Evolutionary conservation across 2,888 invertebrate species (phyloP), one percentile per base, ranked within the genome.

Genomic region (Cinara cedri): DNA sequence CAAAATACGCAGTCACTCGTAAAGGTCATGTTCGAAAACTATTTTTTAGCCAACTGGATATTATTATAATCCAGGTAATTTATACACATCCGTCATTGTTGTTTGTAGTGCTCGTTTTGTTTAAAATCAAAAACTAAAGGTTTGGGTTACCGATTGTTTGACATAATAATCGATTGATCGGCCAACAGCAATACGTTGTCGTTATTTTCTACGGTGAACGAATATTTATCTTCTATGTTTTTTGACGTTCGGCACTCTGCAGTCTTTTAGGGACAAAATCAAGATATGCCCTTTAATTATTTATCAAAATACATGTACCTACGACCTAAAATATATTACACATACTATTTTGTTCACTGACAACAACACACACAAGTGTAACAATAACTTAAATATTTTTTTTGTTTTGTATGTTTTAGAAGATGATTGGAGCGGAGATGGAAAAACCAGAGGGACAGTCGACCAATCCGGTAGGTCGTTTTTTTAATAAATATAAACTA

Each of bases 371-470:
- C 21, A 72, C 72, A 62, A 49, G 49, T 63, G 14, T n/a, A 51
- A 42, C 19, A 26, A 4, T 14, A 72, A 14, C 3, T 14, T 24
- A 62, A 62, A n/a, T 49, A 34, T 54, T 34, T 21, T 24, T 44
- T 42, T 75, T 24, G n/a, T 72, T 81, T 70, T 62, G 54, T 81
- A 84, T 84, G 83, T 88, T 88, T 81, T 87, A 89, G 89, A 89
- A 84, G 89, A 89, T 86, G 89, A 89, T 86, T 89, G 89, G 89
- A 89, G 70, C 51, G 66, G 88, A 85, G 87, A 89, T 83, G 85
- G 86, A 82, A 85, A 87, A 81, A 83, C 84, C 65, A 83, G 83
- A 46, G 82, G 82, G 55, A 81, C 83, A 51, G 82, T 82, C 57
- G 84, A 84, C 65, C 83, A 83, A 81, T 81, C 82, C 75, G 84